These are phyloP conservation scores for Taphrorychus bicolor DNA, from an alignment of 2,888 invertebrate genomes.

Conservation along the genomic window DNA sequence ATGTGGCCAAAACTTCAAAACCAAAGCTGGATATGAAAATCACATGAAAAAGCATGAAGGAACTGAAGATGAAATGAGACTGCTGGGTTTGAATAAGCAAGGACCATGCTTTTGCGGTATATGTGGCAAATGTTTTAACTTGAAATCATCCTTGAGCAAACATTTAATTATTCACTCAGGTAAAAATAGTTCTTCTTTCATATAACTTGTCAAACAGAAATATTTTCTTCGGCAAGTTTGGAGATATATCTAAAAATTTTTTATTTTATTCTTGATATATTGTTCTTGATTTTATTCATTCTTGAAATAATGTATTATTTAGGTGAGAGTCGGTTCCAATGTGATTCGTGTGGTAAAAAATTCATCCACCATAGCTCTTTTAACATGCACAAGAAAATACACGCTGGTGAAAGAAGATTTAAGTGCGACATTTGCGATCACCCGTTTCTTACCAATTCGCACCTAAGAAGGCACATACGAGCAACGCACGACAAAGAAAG, in stretches of 20 bases:
- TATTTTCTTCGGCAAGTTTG: neutral
- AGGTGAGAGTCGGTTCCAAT: constrained; percentile 54
- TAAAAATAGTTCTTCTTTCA: constrained; percentile 25
- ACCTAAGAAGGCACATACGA: constrained; percentile 71
- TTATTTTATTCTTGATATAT: neutral
- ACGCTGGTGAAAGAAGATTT: constrained; percentile 68
- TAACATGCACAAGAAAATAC: constrained; percentile 72
- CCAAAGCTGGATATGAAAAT: constrained; percentile 51
- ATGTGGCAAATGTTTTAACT: constrained; percentile 65
- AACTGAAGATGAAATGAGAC: constrained; percentile 59
- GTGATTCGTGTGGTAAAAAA: constrained; percentile 57
- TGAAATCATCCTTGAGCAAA: constrained; percentile 63
- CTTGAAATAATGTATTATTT: constrained; percentile 38
- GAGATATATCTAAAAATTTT: neutral
- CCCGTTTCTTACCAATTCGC: constrained; percentile 69
- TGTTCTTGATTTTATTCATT: neutral
- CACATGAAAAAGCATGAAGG: constrained; percentile 62
- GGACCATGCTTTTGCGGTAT: constrained; percentile 56
- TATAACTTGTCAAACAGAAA: too few species aligned
- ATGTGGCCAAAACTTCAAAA: constrained; percentile 64
- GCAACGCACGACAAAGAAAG: constrained; percentile 70
- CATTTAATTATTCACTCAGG: constrained; percentile 65
- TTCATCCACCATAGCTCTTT: constrained; percentile 73
- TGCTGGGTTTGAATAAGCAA: constrained; percentile 54
- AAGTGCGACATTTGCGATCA: constrained; percentile 68